Evolutionary conservation across 2,797 vertebrate genomes (phyloP), one percentile per base, ranked within the genome.

Genomic region (Poecilia velifera): DNA sequence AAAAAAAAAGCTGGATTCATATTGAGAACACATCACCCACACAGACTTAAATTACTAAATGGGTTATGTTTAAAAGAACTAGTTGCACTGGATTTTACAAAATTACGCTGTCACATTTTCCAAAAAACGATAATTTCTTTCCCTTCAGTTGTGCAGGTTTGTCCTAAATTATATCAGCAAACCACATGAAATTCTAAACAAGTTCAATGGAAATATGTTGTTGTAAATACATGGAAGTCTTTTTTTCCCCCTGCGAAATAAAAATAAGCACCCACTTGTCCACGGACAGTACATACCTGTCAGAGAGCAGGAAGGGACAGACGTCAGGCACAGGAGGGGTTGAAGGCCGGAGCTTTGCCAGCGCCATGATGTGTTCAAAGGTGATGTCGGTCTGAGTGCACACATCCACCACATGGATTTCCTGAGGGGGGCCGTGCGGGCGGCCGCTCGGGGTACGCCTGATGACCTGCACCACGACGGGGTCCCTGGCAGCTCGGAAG

Each of bases 321-420:
- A 98, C 96, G 86, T 99, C 98, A 75, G 98, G 98, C 95, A 99
- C 97, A 1, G 98, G 98, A 39, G 98, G 98, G 25, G 97, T 98
- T 12, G 96, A 95, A 51, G 98, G 97, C 75, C 97, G 96, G 28
- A 98, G 96, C 92, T 99, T 99, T 89, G 97, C 96, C 88, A 99
- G 92, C 82, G 98, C 97, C 97, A 98, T 97, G 91, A 99, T 97
- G 91, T 98, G 98, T 91, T 99, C 98, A 7, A 99, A 99, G 77
- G 98, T 99, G 94, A 99, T 98, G 94, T 99, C 98, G 0, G 98
- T 99, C 95, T 99, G 98, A 46, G 98, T 99, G 95, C 97, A 97
- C 90, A 97, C 98, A 41, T 99, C 96, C 93, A 95, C 95, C 89
- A 99, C 94, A 77, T 90, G 97, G 83, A 97, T 95, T 91, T 98